Conservation (phyloP, 2,797 vertebrate genomes). For the Taenioides sp. region DNA sequence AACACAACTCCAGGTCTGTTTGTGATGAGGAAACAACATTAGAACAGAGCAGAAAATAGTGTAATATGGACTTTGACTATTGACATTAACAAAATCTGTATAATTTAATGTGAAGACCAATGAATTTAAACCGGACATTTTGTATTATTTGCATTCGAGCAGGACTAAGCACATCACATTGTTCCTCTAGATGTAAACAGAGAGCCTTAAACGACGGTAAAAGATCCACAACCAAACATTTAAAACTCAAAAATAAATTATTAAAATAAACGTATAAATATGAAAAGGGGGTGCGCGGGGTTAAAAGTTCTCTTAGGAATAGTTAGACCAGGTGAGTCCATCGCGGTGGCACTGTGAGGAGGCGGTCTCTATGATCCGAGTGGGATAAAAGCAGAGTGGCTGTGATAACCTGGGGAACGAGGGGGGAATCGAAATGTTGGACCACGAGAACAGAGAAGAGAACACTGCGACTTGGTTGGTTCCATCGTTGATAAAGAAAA, state of each 20-base stretch:
- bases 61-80: too few species aligned
- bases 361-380: constrained; percentile 47
- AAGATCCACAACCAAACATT: constrained; percentile 4
- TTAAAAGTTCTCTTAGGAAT: constrained; percentile 10
- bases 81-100: neutral
- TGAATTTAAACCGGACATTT: constrained; percentile 26
- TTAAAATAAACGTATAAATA: constrained; percentile 10
- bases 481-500: constrained; percentile 5
- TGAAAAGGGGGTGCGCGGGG: neutral
- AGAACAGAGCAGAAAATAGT: too few species aligned
- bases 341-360: constrained; percentile 1
- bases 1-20: too few species aligned
- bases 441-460: constrained; percentile 9
- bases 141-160: neutral
- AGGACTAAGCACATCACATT: constrained; percentile 25
- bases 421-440: constrained; percentile 9
- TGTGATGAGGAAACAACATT: too few species aligned
- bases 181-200: constrained; percentile 18
- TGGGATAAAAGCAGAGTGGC: constrained; percentile 58
- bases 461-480: constrained; percentile 16
- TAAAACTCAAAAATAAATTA: constrained; percentile 20
- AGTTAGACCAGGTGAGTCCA: constrained; percentile 27
- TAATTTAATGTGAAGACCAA: neutral
- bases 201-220: neutral
- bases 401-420: constrained; percentile 19